These are phyloP conservation scores for Danio jaintianensis DNA, from an alignment of 2,797 vertebrate genomes.

Conservation along the genomic window DNA sequence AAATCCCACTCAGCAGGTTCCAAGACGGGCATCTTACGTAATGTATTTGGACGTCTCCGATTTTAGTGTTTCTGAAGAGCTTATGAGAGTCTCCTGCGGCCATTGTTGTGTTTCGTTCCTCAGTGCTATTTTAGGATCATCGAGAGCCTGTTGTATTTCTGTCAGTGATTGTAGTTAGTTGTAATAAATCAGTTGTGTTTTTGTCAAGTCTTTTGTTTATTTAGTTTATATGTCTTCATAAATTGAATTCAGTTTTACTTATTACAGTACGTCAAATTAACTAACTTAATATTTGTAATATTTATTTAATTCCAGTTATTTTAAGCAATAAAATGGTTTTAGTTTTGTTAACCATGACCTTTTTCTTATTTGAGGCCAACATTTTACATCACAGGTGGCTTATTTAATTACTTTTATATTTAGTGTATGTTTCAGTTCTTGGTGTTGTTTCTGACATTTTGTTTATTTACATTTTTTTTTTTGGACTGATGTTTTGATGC, in stretches of 20 bases:
- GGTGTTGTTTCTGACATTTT: no score
- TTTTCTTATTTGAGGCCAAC: not conserved
- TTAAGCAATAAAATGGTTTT: not conserved
- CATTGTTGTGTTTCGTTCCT: conserved; percentile 1
- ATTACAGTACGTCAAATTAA: not conserved
- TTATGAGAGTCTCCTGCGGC: not conserved
- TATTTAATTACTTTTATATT: not conserved
- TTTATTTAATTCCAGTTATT: not conserved
- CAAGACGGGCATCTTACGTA: conserved; percentile 13
- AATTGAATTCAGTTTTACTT: not conserved
- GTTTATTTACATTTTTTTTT: no score
- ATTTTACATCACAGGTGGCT: not conserved
- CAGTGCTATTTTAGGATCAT: not conserved
- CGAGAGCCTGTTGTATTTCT: not conserved
- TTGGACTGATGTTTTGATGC: not conserved
- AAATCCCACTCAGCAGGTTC: not conserved
- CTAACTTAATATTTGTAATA: not conserved
- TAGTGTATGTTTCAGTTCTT: not conserved
- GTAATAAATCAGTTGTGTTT: no score
- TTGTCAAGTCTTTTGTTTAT: not conserved
- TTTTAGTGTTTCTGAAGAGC: not conserved
- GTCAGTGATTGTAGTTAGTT: not conserved
- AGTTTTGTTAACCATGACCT: not conserved
- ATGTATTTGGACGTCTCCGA: conserved; percentile 1
- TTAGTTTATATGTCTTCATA: not conserved